Evolutionary conservation across 2,888 invertebrate genomes (phyloP).

Genomic region (Amiota communis): DNA sequence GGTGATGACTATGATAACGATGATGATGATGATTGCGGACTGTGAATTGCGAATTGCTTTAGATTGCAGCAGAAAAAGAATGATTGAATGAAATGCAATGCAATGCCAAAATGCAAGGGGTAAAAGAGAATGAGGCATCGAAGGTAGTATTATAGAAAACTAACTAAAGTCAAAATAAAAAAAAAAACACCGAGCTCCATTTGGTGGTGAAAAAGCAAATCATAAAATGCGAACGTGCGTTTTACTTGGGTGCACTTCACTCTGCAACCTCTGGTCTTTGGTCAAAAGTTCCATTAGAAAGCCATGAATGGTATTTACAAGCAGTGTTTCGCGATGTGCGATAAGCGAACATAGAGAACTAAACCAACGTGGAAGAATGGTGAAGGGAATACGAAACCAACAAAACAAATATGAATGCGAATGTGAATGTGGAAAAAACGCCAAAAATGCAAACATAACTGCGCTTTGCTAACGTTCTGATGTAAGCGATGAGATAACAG

Average conservation of each 20-base stretch:
- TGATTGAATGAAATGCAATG: background rate
- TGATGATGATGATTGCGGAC: slow-evolving; percentile 11
- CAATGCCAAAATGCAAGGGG: slow-evolving; percentile 9
- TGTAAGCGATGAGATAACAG: slow-evolving; percentile 58
- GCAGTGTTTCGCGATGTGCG: slow-evolving; percentile 46
- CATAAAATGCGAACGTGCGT: slow-evolving; percentile 32
- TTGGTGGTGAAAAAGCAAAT: slow-evolving; percentile 1
- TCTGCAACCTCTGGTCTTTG: slow-evolving; percentile 19
- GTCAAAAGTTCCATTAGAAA: slow-evolving; percentile 61
- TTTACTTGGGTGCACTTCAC: background rate
- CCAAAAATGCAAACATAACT: slow-evolving; percentile 26
- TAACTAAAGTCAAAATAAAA: background rate
- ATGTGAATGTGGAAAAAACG: slow-evolving; percentile 43
- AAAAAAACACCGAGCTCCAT: background rate
- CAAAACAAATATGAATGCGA: background rate
- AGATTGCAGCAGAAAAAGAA: slow-evolving; percentile 1
- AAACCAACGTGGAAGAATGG: slow-evolving; percentile 2
- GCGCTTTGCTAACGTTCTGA: slow-evolving; percentile 36
- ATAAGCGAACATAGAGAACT: slow-evolving; percentile 46
- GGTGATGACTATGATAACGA: background rate
- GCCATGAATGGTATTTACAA: slow-evolving; percentile 58
- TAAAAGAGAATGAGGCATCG: background rate
- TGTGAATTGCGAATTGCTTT: background rate
- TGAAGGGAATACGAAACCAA: background rate
- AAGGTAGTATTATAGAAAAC: background rate